Evolutionary conservation across 2,888 invertebrate genomes (phyloP).

Genomic region (Idaea biselata): DNA sequence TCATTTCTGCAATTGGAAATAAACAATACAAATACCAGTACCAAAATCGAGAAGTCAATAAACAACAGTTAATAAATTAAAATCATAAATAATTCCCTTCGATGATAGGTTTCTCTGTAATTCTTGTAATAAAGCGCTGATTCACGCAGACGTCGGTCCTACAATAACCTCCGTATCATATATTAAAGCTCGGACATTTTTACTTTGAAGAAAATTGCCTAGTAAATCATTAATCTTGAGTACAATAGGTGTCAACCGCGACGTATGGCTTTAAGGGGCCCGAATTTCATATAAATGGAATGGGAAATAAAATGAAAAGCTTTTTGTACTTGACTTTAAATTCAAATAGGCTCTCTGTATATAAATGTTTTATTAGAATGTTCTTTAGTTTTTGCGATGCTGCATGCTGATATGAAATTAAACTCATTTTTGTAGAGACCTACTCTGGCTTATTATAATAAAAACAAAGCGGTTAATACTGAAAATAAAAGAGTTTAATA

Average conservation of each 20-base stretch:
- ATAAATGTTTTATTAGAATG: not conserved
- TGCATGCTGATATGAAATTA: not conserved
- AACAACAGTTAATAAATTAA: not conserved
- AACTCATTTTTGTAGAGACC: not conserved
- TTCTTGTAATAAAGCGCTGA: constrained; percentile 19
- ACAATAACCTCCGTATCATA: constrained; percentile 32
- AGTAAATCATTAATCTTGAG: constrained; percentile 71
- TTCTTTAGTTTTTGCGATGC: not conserved
- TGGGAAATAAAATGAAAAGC: constrained; percentile 70
- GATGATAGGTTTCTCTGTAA: constrained; percentile 6
- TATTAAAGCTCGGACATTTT: constrained; percentile 49
- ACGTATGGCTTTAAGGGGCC: constrained; percentile 65
- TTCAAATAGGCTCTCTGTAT: not conserved
- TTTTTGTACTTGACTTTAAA: constrained; percentile 16
- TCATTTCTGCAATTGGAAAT: not conserved
- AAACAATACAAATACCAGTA: not conserved
- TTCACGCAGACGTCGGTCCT: constrained; percentile 22
- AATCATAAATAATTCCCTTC: not conserved
- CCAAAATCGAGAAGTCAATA: not conserved
- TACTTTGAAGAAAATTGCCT: constrained; percentile 67
- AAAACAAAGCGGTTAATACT: too few relatives aligned
- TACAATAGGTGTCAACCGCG: constrained; percentile 73
- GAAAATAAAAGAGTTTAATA: too few relatives aligned
- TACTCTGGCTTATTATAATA: too few relatives aligned
- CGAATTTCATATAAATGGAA: constrained; percentile 51